phyloP scores from a whole-genome alignment of 2,888 invertebrate genomes.

The Ethmia dodecea region DNA sequence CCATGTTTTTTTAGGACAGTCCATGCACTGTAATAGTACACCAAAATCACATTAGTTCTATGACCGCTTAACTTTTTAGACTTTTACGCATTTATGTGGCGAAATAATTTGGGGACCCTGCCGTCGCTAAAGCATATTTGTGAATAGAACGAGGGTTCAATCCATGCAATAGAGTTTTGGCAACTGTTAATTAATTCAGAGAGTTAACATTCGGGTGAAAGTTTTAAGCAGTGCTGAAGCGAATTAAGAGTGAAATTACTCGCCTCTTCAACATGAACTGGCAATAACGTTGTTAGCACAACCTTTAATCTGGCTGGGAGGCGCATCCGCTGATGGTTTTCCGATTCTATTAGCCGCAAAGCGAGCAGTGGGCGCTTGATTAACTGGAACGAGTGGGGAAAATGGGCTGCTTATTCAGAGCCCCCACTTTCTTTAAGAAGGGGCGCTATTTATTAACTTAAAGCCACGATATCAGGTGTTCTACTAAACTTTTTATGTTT shows the following conservation, averaged over 20 bases:
- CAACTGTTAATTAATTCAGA: too few relatives aligned
- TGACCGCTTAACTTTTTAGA: too few relatives aligned
- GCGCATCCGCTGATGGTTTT: constrained; percentile 60
- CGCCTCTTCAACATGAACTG: constrained; percentile 28
- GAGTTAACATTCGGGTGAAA: background rate
- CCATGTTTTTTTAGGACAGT: too few relatives aligned
- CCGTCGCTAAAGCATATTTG: too few relatives aligned
- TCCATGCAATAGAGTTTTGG: too few relatives aligned
- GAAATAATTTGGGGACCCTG: too few relatives aligned
- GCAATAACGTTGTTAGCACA: constrained; percentile 41
- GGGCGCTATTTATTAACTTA: constrained; percentile 1
- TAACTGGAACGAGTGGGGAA: constrained; percentile 42
- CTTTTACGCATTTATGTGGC: too few relatives aligned
- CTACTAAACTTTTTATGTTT: constrained; percentile 28
- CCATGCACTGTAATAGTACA: too few relatives aligned
- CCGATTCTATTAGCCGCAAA: constrained; percentile 65
- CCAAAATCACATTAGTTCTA: too few relatives aligned
- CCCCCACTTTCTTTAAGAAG: constrained; percentile 9
- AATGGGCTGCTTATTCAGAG: constrained; percentile 39
- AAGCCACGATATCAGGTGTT: constrained; percentile 14
- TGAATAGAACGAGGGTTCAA: too few relatives aligned
- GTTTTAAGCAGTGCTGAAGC: constrained; percentile 9
- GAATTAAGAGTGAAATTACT: constrained; percentile 19
- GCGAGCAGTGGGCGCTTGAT: constrained; percentile 41
- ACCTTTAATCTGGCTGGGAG: constrained; percentile 44